Percentiles rank a stretch among this genome's conserved stretches.
Conservation (phyloP, 2,888 invertebrate genomes). For the Chelonus formosanus region DNA sequence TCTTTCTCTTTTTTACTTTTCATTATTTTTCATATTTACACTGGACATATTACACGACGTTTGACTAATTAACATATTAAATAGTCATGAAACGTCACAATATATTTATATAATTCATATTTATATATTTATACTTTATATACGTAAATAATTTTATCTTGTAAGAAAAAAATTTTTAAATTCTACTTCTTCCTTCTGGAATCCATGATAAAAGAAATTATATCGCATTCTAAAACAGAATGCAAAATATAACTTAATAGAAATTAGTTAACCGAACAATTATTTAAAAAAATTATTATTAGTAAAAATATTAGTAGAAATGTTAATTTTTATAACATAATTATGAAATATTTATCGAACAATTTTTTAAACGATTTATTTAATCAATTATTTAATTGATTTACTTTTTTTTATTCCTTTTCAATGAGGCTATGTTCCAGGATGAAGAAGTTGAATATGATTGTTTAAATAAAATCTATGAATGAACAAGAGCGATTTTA, state of each 20-base stretch:
- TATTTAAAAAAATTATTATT: too few species aligned
- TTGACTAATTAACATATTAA: conserved; percentile 27
- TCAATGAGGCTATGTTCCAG: conserved; percentile 11
- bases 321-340: too few species aligned
- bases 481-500: conserved; percentile 51
- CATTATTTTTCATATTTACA: conserved; percentile 36
- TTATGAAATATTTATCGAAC: too few species aligned
- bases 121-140: conserved; percentile 22
- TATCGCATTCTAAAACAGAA: too few species aligned
- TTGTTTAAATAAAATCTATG: conserved; percentile 10
- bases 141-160: neutral
- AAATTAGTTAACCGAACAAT: too few species aligned
- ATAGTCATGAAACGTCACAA: conserved; percentile 33
- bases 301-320: too few species aligned
- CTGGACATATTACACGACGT: conserved; percentile 34
- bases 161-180: too few species aligned
- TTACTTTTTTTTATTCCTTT: neutral
- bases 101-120: conserved; percentile 31
- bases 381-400: conserved; percentile 1
- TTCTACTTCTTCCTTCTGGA: too few species aligned
- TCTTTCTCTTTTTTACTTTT: conserved; percentile 25
- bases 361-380: neutral
- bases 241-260: too few species aligned
- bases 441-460: conserved; percentile 9
- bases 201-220: too few species aligned